Evolutionary conservation across 2,888 invertebrate species (phyloP).

Genomic region (Prionchulus punctatus): DNA sequence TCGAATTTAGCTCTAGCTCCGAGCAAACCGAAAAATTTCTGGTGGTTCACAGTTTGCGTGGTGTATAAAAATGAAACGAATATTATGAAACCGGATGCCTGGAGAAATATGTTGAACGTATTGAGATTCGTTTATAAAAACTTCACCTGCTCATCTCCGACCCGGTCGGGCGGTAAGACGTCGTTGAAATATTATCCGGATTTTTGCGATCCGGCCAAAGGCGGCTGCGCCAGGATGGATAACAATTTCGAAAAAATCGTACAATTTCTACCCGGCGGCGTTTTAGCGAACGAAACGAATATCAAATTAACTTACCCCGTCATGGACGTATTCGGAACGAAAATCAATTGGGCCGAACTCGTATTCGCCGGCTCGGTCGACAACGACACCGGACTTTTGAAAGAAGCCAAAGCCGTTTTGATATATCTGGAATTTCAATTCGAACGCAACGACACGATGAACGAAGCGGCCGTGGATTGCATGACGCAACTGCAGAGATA

Average conservation of each 20-base stretch:
- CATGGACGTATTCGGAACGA: not conserved
- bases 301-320: not conserved
- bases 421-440: not conserved
- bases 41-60: not conserved
- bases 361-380: not conserved
- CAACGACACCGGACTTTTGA: not conserved
- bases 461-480: not conserved
- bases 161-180: not conserved
- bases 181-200: not conserved
- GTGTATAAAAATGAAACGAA: not conserved
- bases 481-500: not conserved
- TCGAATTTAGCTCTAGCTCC: not conserved
- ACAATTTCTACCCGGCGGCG: not conserved
- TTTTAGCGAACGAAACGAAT: not conserved
- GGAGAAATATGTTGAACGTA: not conserved
- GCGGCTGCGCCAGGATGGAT: not conserved
- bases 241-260: not conserved
- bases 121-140: not conserved
- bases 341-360: slow-evolving; percentile 1
- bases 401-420: not conserved
- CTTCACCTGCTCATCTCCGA: not conserved
- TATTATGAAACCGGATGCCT: not conserved
- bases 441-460: not conserved
- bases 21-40: not conserved
- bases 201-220: not conserved